These are phyloP conservation scores for Haliaeetus leucogaster DNA, from an alignment of 2,113 vertebrate genomes.

Conservation along the genomic window DNA sequence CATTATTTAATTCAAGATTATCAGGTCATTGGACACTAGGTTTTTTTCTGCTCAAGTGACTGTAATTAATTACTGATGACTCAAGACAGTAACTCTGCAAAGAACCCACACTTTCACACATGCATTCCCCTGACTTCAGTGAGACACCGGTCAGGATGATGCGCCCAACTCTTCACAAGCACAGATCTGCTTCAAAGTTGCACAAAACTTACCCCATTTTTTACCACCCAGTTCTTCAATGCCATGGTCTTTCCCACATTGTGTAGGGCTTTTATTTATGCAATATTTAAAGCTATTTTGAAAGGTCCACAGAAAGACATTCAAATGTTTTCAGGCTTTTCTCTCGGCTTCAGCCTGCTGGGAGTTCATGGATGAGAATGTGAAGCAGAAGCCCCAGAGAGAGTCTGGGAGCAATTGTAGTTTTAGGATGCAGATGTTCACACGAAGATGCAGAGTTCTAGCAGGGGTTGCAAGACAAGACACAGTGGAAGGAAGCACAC, in stretches of 20 bases:
- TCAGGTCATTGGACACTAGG: not conserved
- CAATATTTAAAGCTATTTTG: conserved; percentile 2
- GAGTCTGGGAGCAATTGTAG: not conserved
- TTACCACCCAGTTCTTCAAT: not conserved
- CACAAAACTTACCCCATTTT: not conserved
- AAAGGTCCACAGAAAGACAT: not conserved
- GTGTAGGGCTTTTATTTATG: not conserved
- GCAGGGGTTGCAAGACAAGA: not conserved
- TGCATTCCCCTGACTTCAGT: not conserved
- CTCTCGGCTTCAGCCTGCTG: not conserved
- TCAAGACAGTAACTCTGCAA: not conserved
- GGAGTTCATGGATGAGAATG: not conserved
- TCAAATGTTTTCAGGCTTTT: conserved; percentile 10
- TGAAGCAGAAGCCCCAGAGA: not conserved
- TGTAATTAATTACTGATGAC: not conserved
- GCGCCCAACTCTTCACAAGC: not conserved
- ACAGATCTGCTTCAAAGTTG: not conserved
- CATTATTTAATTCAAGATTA: not conserved
- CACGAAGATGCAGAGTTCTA: not conserved
- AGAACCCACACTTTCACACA: not conserved
- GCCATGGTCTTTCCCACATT: not conserved
- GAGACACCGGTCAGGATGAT: not conserved
- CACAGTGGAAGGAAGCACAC: not conserved
- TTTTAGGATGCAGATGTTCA: not conserved
- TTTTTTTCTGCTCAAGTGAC: not conserved